A percentile compares a stretch with the other conserved stretches of the same genome.
These are phyloP conservation scores for Colossoma macropomum DNA, from an alignment of 2,113 vertebrate species.

Conservation along the genomic window DNA sequence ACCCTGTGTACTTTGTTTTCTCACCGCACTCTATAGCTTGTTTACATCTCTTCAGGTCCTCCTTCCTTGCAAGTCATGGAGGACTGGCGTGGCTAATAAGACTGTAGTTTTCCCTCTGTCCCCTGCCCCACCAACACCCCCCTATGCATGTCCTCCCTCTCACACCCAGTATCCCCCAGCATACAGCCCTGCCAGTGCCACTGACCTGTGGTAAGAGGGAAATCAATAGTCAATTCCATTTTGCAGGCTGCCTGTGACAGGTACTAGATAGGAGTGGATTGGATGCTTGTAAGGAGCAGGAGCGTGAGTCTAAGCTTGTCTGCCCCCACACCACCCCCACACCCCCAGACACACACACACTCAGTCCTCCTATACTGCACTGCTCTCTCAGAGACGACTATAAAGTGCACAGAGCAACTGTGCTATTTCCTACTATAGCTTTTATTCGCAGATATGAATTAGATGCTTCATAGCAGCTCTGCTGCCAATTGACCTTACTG, in stretches of 20 bases:
- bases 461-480: neutral
- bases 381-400: slow-evolving; percentile 48
- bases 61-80: slow-evolving; percentile 35
- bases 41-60: neutral
- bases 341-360: neutral
- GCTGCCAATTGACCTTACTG: neutral
- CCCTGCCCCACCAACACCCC: neutral
- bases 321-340: slow-evolving; percentile 50
- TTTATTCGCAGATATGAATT: slow-evolving; percentile 13
- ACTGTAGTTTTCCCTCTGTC: slow-evolving; percentile 32
- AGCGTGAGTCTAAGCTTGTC: slow-evolving; percentile 66
- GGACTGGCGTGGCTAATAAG: slow-evolving; percentile 53
- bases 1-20: neutral
- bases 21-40: neutral
- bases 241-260: slow-evolving; percentile 76
- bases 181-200: slow-evolving; percentile 63
- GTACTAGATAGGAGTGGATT: slow-evolving; percentile 80
- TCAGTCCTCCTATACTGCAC: slow-evolving; percentile 17
- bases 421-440: slow-evolving; percentile 34
- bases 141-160: slow-evolving; percentile 38
- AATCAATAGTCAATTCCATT: slow-evolving; percentile 86
- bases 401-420: slow-evolving; percentile 45
- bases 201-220: slow-evolving; percentile 78
- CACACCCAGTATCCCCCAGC: slow-evolving; percentile 54
- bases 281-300: slow-evolving; percentile 78